These are phyloP conservation scores for Mongoloraphidia duomilia DNA, from an alignment of 2,888 invertebrate genomes.

Conservation along the genomic window DNA sequence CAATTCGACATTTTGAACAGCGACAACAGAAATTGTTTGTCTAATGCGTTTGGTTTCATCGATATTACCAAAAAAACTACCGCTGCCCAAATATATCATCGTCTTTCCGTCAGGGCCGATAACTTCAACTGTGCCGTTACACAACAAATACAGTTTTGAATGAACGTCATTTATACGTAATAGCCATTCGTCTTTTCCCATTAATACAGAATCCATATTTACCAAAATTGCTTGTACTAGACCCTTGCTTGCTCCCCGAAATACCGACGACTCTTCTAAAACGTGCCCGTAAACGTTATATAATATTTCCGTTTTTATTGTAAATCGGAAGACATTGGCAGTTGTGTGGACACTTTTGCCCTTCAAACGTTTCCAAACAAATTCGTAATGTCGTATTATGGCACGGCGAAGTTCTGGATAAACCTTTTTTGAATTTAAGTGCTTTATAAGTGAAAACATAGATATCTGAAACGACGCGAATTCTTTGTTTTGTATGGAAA, in stretches of 20 bases:
- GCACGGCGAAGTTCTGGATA: too few species aligned
- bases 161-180: slow-evolving; percentile 16
- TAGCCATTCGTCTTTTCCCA: slow-evolving; percentile 2
- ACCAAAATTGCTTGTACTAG: not conserved
- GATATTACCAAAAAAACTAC: slow-evolving; percentile 18
- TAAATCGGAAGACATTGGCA: slow-evolving; percentile 9
- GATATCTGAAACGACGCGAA: too few species aligned
- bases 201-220: too few species aligned
- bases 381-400: slow-evolving; percentile 13
- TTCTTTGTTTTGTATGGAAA: too few species aligned
- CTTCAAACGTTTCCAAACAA: slow-evolving; percentile 14
- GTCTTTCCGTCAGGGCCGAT: slow-evolving; percentile 17
- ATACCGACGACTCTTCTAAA: slow-evolving; percentile 10
- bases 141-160: slow-evolving; percentile 13
- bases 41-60: slow-evolving; percentile 12
- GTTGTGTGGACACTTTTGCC: slow-evolving; percentile 10
- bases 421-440: too few species aligned
- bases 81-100: slow-evolving; percentile 11
- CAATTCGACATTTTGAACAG: slow-evolving; percentile 17
- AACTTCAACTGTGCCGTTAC: slow-evolving; percentile 16
- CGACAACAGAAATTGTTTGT: slow-evolving; percentile 17
- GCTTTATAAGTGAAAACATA: too few species aligned
- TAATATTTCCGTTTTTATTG: slow-evolving; percentile 13
- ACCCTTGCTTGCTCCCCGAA: slow-evolving; percentile 7
- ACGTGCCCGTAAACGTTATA: slow-evolving; percentile 12